A percentile compares a stretch with the other conserved stretches of the same genome.
These are phyloP conservation scores for Eremobia ochroleuca DNA, from an alignment of 2,888 invertebrate species.

Conservation along the genomic window DNA sequence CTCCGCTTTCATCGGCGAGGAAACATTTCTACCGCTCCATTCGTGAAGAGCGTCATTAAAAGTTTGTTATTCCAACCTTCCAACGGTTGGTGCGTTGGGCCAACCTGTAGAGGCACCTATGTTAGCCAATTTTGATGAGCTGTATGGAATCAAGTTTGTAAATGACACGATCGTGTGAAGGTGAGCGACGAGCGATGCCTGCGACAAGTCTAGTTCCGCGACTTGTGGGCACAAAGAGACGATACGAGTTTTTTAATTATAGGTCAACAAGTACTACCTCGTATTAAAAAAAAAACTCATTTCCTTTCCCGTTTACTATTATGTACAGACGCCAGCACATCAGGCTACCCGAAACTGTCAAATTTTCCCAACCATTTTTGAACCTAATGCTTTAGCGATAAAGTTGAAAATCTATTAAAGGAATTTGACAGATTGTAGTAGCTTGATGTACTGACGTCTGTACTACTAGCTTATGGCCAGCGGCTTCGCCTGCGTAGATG, in stretches of 20 bases:
- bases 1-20: constrained; percentile 2
- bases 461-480: neutral
- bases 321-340: too few relatives aligned
- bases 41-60: constrained; percentile 10
- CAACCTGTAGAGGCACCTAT: constrained; percentile 9
- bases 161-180: constrained; percentile 53
- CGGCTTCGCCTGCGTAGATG: neutral
- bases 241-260: neutral
- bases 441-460: too few relatives aligned
- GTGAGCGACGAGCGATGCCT: constrained; percentile 37
- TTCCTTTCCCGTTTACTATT: too few relatives aligned
- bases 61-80: constrained; percentile 29
- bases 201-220: constrained; percentile 27
- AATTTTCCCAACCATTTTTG: too few relatives aligned
- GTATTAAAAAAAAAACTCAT: neutral
- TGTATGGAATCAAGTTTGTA: constrained; percentile 55
- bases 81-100: constrained; percentile 14
- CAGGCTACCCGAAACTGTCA: too few relatives aligned
- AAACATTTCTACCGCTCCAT: constrained; percentile 5
- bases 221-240: constrained; percentile 22
- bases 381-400: too few relatives aligned
- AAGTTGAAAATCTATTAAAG: too few relatives aligned
- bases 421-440: too few relatives aligned
- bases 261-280: neutral
- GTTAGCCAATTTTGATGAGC: constrained; percentile 35